These are phyloP conservation scores for Pristionchus entomophagus DNA, from an alignment of 2,888 invertebrate genomes.

Conservation along the genomic window DNA sequence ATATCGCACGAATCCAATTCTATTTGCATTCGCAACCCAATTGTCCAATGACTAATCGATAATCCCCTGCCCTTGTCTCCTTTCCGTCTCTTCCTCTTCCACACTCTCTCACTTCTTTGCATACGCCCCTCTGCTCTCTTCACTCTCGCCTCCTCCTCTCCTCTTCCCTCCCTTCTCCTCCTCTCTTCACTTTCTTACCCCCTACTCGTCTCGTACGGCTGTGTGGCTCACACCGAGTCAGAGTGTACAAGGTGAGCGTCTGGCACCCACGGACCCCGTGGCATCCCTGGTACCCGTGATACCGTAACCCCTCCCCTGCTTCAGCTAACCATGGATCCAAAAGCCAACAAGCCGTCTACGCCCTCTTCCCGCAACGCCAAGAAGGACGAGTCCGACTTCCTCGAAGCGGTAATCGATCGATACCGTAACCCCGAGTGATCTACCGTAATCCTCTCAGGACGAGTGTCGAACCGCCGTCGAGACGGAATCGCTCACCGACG, in stretches of 20 bases:
- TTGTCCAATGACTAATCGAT: not conserved
- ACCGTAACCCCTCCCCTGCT: not conserved
- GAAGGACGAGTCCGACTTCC: conserved; percentile 13
- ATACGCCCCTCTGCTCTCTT: too few relatives aligned
- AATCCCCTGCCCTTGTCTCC: too few relatives aligned
- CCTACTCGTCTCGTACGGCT: not conserved
- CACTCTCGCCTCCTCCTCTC: not conserved
- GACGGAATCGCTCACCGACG: conserved; percentile 33
- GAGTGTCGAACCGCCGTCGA: conserved; percentile 21
- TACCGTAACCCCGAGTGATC: not conserved
- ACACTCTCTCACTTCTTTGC: not conserved
- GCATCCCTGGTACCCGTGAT: not conserved
- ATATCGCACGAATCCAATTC: not conserved
- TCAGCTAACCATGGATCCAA: conserved; percentile 23
- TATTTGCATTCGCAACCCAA: not conserved
- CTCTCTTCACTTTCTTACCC: not conserved
- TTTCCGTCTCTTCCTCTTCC: not conserved
- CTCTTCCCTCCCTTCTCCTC: not conserved
- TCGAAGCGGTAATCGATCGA: not conserved
- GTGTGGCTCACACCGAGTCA: not conserved
- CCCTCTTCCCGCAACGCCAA: not conserved
- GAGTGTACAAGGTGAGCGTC: not conserved
- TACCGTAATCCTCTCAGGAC: not conserved
- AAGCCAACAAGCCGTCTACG: conserved; percentile 23
- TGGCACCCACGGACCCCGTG: not conserved